These are phyloP conservation scores for Apus apus DNA, from an alignment of 2,113 vertebrate genomes.

Conservation along the genomic window DNA sequence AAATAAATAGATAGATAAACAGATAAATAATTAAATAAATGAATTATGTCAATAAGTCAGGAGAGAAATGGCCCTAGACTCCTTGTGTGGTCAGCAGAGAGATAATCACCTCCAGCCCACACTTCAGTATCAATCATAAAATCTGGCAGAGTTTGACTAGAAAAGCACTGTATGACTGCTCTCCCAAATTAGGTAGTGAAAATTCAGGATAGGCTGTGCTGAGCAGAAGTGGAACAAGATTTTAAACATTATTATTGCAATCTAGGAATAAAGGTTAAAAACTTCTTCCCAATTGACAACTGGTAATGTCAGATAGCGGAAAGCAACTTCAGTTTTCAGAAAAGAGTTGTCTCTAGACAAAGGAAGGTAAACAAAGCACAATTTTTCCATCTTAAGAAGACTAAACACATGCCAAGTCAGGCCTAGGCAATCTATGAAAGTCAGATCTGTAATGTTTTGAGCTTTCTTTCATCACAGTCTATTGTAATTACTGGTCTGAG, in stretches of 20 bases:
- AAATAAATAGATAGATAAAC: neutral
- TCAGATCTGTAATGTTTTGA: neutral
- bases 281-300: neutral
- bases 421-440: neutral
- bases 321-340: neutral
- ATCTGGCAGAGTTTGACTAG: neutral
- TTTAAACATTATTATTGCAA: neutral
- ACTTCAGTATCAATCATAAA: neutral
- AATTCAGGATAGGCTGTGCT: neutral
- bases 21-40: too few species aligned
- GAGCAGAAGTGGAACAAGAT: neutral
- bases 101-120: neutral
- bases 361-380: neutral
- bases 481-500: fast-evolving
- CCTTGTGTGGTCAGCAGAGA: neutral
- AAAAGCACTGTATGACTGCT: neutral
- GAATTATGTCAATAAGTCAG: neutral
- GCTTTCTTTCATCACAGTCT: neutral
- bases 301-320: neutral
- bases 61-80: neutral
- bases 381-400: neutral
- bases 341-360: neutral
- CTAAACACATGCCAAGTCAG: neutral
- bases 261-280: neutral
- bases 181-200: neutral